Evolutionary conservation across 1,140 invertebrate genomes (phyloP).

Genomic region (Thaumetopoea pityocampa): DNA sequence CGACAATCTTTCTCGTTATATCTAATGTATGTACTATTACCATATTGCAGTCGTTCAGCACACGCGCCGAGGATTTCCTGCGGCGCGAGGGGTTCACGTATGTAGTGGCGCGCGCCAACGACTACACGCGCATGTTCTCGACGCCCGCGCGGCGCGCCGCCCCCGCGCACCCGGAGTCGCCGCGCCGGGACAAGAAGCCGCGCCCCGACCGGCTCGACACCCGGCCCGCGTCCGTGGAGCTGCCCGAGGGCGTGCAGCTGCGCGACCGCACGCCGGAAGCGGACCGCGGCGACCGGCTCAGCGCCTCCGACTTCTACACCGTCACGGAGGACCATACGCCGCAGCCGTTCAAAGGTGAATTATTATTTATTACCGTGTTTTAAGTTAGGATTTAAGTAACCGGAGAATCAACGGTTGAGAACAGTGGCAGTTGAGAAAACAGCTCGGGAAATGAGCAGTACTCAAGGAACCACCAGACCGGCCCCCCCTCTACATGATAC

Average conservation of each 20-base stretch:
- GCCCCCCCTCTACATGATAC: too few relatives aligned
- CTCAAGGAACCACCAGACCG: too few relatives aligned
- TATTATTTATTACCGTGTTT: slow-evolving; percentile 3
- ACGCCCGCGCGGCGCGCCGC: slow-evolving; percentile 59
- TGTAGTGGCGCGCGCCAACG: slow-evolving; percentile 75
- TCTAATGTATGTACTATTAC: too few relatives aligned
- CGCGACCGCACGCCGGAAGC: slow-evolving; percentile 31
- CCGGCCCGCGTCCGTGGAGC: slow-evolving; percentile 6
- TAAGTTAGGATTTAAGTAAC: too few relatives aligned
- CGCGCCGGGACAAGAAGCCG: slow-evolving; percentile 65
- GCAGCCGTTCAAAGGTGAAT: slow-evolving; percentile 69
- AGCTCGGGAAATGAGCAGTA: too few relatives aligned
- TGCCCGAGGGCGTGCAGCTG: slow-evolving; percentile 43
- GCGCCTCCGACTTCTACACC: slow-evolving; percentile 70
- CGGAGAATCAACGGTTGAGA: too few relatives aligned
- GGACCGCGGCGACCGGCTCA: slow-evolving; percentile 47
- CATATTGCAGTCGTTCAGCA: slow-evolving; percentile 40
- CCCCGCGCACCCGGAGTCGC: slow-evolving; percentile 54
- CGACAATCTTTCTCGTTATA: slow-evolving; percentile 1
- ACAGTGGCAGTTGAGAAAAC: too few relatives aligned
- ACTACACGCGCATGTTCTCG: slow-evolving; percentile 74
- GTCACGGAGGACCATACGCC: slow-evolving; percentile 68
- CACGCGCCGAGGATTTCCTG: slow-evolving; percentile 50
- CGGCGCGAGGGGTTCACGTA: slow-evolving; percentile 70
- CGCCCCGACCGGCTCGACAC: slow-evolving; percentile 29